A percentile compares a stretch with the other conserved stretches of the same genome.
phyloP scores from a whole-genome alignment of 2,113 vertebrate genomes.

The Brachyhypopomus gauderio region DNA sequence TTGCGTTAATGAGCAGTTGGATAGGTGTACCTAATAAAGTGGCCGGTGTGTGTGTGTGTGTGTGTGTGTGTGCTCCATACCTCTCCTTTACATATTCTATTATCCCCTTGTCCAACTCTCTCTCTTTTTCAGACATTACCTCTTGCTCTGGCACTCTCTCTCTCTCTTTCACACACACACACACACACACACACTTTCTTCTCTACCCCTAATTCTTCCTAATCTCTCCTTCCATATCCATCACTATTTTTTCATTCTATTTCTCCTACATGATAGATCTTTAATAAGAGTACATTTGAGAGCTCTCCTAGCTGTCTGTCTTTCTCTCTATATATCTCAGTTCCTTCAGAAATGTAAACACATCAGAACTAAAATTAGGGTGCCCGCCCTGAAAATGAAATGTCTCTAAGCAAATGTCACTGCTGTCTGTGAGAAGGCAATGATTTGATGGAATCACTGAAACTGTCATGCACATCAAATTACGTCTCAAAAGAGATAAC shows the following conservation, averaged over 20 bases:
- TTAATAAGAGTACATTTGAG: neutral
- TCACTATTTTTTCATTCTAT: neutral
- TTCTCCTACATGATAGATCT: slow-evolving; percentile 6
- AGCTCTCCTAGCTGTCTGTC: neutral
- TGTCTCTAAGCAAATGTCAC: neutral
- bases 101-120: no score
- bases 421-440: neutral
- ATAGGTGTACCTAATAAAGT: no score
- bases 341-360: neutral
- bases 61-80: neutral
- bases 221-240: neutral
- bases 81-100: neutral
- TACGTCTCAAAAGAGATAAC: neutral
- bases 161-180: neutral
- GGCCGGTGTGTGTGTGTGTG: no score
- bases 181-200: neutral
- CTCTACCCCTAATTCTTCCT: neutral
- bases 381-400: neutral
- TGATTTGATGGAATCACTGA: neutral
- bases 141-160: no score
- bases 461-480: neutral
- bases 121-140: no score
- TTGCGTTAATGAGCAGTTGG: no score
- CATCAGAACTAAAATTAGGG: slow-evolving; percentile 1
- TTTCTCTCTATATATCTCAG: no score